phyloP scores from a whole-genome alignment of 2,888 invertebrate species.

The Bombylius major region DNA sequence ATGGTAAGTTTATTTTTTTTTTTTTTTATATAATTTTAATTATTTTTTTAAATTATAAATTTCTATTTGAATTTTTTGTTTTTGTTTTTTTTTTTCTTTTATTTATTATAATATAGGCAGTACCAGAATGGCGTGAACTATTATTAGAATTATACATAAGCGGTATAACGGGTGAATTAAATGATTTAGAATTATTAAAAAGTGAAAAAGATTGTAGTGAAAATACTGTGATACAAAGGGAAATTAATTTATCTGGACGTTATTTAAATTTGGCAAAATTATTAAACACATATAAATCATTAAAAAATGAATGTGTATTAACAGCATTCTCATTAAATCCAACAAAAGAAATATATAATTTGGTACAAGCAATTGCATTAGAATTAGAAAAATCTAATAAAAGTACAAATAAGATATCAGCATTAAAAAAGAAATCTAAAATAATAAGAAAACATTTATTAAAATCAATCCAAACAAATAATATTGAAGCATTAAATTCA shows the following conservation, averaged over 20 bases:
- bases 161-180: constrained; percentile 48
- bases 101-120: not conserved
- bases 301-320: constrained; percentile 47
- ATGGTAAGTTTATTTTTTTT: constrained; percentile 3
- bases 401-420: too few species aligned
- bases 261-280: constrained; percentile 43
- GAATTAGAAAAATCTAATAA: not conserved
- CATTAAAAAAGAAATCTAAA: too few species aligned
- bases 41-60: not conserved
- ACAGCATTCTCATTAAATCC: constrained; percentile 52
- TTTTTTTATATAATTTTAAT: not conserved
- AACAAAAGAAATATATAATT: constrained; percentile 39
- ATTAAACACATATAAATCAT: constrained; percentile 40
- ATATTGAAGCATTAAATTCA: constrained; percentile 24
- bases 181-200: constrained; percentile 46
- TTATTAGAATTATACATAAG: constrained; percentile 43
- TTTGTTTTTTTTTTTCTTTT: not conserved
- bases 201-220: constrained; percentile 25
- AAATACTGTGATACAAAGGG: constrained; percentile 39
- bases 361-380: constrained; percentile 39
- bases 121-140: constrained; percentile 7
- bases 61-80: not conserved
- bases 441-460: too few species aligned
- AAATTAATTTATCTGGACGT: constrained; percentile 38
- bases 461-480: not conserved